phyloP scores from a whole-genome alignment of 2,113 vertebrate genomes.

The Orientallactaga bullata region DNA sequence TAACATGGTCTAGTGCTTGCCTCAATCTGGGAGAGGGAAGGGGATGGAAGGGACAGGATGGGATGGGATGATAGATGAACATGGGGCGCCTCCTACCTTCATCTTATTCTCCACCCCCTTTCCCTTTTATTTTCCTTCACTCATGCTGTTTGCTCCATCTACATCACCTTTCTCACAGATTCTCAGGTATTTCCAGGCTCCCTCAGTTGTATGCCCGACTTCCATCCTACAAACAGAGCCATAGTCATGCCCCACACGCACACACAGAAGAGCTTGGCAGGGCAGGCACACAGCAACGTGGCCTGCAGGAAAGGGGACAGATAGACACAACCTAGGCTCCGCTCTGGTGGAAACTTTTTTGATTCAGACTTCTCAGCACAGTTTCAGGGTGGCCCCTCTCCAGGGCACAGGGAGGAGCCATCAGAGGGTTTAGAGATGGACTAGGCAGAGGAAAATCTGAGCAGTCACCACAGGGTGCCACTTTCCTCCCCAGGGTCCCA shows the following conservation, averaged over 20 bases:
- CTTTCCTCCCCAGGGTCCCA: constrained; percentile 62
- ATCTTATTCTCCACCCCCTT: background rate
- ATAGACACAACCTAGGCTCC: background rate
- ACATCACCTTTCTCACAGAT: background rate
- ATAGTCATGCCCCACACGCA: background rate
- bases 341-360: background rate
- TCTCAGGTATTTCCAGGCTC: background rate
- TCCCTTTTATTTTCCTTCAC: background rate
- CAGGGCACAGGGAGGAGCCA: background rate
- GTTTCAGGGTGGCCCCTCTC: background rate
- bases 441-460: constrained; percentile 73
- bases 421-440: constrained; percentile 34
- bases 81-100: background rate
- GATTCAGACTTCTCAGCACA: background rate
- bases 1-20: background rate
- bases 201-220: background rate
- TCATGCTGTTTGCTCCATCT: background rate
- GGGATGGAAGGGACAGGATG: too few species aligned
- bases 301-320: background rate
- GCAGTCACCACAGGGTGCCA: constrained; percentile 50
- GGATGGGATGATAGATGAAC: too few species aligned
- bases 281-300: background rate
- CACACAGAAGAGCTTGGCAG: background rate
- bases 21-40: too few species aligned
- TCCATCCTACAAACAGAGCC: background rate